Percentiles rank a stretch among this genome's conserved stretches.
These are phyloP conservation scores for Drosophila ustulata DNA, from an alignment of 2,888 invertebrate species.

Conservation along the genomic window DNA sequence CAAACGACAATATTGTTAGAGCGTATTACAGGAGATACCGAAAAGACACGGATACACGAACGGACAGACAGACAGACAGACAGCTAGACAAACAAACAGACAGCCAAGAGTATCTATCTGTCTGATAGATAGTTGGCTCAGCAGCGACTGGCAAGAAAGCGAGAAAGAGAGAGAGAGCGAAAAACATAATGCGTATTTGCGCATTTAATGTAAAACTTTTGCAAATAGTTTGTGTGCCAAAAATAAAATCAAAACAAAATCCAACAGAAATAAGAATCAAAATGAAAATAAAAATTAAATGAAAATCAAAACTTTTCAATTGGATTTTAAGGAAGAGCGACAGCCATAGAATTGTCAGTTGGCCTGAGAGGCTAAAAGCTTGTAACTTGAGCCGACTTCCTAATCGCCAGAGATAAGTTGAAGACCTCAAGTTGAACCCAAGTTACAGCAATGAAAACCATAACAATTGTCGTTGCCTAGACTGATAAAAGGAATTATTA, in stretches of 20 bases:
- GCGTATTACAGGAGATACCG: constrained; percentile 59
- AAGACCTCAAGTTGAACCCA: background rate
- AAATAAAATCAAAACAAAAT: constrained; percentile 69
- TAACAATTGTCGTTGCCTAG: background rate
- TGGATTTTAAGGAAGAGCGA: constrained; percentile 53
- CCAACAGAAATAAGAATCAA: constrained; percentile 45
- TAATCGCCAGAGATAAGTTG: background rate
- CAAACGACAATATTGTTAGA: constrained; percentile 76
- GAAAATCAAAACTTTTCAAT: constrained; percentile 72
- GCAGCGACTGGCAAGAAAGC: constrained; percentile 4
- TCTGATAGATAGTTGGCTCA: constrained; percentile 38
- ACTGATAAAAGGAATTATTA: too few species aligned
- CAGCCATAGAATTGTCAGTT: constrained; percentile 4
- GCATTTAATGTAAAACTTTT: constrained; percentile 79
- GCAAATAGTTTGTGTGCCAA: constrained; percentile 73
- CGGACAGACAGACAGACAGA: constrained; percentile 29
- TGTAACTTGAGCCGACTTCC: constrained; percentile 14
- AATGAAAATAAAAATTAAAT: constrained; percentile 59
- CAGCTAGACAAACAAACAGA: constrained; percentile 17
- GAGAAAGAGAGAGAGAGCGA: background rate
- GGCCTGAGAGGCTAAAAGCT: background rate
- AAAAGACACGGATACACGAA: constrained; percentile 36
- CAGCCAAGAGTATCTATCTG: constrained; percentile 20
- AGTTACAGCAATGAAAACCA: background rate
- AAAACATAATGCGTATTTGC: constrained; percentile 70